phyloP scores from a whole-genome alignment of 2,888 invertebrate species.

The Drosophila kambysellisi region DNA sequence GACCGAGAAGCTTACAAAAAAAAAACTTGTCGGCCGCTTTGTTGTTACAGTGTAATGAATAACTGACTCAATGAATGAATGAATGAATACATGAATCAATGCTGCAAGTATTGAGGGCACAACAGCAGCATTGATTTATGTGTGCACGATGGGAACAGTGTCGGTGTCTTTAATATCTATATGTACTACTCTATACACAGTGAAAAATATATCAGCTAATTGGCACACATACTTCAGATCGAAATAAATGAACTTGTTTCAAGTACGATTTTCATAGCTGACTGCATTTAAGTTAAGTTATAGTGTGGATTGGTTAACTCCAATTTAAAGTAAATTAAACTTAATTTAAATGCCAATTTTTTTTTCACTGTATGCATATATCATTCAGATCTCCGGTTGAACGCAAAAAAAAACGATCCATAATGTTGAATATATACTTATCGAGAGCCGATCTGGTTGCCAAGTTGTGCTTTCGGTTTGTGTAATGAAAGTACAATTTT shows the following conservation, averaged over 20 bases:
- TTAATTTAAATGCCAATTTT: not conserved
- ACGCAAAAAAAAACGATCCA: slow-evolving; percentile 40
- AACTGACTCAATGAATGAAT: slow-evolving; percentile 42
- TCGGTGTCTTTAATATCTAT: slow-evolving; percentile 31
- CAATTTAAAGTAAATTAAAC: not conserved
- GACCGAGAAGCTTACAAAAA: slow-evolving; percentile 14
- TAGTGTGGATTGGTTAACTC: not conserved
- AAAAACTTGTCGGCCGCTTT: slow-evolving; percentile 61
- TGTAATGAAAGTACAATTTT: slow-evolving; percentile 23
- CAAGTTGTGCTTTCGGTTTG: not conserved
- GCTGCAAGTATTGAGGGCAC: slow-evolving; percentile 67
- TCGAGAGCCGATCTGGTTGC: not conserved
- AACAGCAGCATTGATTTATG: slow-evolving; percentile 71
- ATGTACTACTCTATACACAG: slow-evolving; percentile 15
- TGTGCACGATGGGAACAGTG: slow-evolving; percentile 48
- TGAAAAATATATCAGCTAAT: not conserved
- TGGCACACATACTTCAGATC: not conserved
- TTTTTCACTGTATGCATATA: slow-evolving; percentile 5
- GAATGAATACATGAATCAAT: slow-evolving; percentile 29
- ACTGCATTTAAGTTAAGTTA: not conserved
- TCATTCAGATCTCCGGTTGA: slow-evolving; percentile 38
- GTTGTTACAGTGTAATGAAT: slow-evolving; percentile 30
- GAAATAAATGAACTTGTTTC: no score
- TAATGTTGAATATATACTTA: slow-evolving; percentile 18
- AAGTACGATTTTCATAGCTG: not conserved